phyloP scores from a whole-genome alignment of 2,888 invertebrate species.

The Carterocephalus palaemon region DNA sequence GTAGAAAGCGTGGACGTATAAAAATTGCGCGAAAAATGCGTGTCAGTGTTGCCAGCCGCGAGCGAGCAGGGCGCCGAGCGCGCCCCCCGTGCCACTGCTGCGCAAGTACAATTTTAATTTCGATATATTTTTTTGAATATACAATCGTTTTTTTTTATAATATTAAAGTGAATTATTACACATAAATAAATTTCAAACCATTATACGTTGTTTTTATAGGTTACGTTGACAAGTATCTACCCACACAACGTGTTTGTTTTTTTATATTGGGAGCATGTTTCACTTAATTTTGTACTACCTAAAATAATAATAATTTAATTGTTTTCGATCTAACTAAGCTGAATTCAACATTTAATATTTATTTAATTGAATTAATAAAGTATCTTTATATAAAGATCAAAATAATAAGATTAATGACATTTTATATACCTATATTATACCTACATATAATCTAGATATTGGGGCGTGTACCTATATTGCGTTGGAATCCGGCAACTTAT shows the following conservation, averaged over 20 bases:
- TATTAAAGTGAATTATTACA: too few species aligned
- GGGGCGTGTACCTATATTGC: slow-evolving; percentile 47
- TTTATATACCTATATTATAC: slow-evolving; percentile 8
- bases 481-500: slow-evolving; percentile 61
- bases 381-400: too few species aligned
- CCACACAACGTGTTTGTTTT: background rate
- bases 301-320: too few species aligned
- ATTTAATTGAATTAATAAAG: background rate
- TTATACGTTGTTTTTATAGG: too few species aligned
- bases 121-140: background rate
- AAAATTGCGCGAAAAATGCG: slow-evolving; percentile 57
- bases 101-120: slow-evolving; percentile 6
- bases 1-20: slow-evolving; percentile 53
- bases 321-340: background rate
- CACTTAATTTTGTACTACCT: too few species aligned
- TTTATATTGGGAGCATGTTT: too few species aligned
- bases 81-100: slow-evolving; percentile 22
- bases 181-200: too few species aligned
- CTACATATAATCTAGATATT: slow-evolving; percentile 26
- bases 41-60: slow-evolving; percentile 65
- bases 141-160: too few species aligned
- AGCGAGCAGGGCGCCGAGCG: slow-evolving; percentile 47
- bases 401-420: background rate
- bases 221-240: too few species aligned
- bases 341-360: slow-evolving; percentile 12